These are phyloP conservation scores for Psittacus erithacus DNA, from an alignment of 2,113 vertebrate genomes.

Conservation along the genomic window DNA sequence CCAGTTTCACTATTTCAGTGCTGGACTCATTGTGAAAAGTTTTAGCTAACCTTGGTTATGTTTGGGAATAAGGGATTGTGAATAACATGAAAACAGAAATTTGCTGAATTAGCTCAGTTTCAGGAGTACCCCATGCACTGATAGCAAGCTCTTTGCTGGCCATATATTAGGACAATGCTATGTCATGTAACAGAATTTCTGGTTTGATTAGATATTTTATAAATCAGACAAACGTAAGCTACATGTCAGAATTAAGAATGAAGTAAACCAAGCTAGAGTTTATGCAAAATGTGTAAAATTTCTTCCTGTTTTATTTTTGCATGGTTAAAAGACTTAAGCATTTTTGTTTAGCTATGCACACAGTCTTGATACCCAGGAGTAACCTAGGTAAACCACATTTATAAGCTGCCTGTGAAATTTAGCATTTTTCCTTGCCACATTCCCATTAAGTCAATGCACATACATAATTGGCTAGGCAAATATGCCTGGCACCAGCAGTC, in stretches of 20 bases:
- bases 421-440: background rate
- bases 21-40: background rate
- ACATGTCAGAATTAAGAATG: background rate
- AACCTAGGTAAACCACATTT: background rate
- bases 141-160: background rate
- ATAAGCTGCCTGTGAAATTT: background rate
- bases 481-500: background rate
- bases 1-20: background rate
- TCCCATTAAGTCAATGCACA: background rate
- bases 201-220: background rate
- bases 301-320: background rate
- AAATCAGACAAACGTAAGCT: background rate
- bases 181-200: background rate
- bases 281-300: background rate
- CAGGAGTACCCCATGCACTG: background rate
- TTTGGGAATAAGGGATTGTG: background rate
- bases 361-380: background rate
- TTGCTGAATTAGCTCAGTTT: background rate
- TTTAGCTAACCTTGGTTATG: background rate
- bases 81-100: background rate
- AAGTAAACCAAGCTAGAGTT: background rate
- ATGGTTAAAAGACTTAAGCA: background rate
- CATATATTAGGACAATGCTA: accelerated
- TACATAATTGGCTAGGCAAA: background rate
- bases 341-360: background rate